phyloP scores from a whole-genome alignment of 1,140 invertebrate genomes.

The Zophobas morio region DNA sequence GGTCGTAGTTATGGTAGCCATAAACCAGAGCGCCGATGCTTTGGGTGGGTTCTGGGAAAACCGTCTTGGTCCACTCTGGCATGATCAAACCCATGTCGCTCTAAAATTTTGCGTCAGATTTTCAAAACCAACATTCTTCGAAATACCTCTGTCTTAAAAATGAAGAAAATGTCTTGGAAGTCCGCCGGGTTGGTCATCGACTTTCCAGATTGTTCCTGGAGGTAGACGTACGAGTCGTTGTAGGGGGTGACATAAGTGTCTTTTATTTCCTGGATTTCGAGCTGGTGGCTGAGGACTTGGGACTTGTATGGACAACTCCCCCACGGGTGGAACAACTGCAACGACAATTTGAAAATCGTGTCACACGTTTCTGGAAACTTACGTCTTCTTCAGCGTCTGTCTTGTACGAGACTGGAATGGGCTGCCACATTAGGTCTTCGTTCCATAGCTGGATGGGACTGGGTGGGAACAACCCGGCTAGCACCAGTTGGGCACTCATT shows the following conservation, averaged over 20 bases:
- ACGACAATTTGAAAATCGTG: conserved; percentile 35
- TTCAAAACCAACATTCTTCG: background rate
- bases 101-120: conserved; percentile 21
- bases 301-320: conserved; percentile 42
- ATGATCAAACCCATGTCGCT: conserved; percentile 58
- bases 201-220: conserved; percentile 59
- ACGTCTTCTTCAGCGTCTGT: conserved; percentile 55
- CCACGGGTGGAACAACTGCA: conserved; percentile 55
- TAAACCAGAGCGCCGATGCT: conserved; percentile 53
- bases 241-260: conserved; percentile 56
- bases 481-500: conserved; percentile 55
- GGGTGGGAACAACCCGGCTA: conserved; percentile 58
- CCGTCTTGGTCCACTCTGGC: conserved; percentile 60
- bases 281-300: conserved; percentile 39
- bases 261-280: conserved; percentile 46
- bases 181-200: conserved; percentile 50
- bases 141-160: conserved; percentile 49
- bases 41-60: conserved; percentile 60
- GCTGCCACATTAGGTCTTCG: conserved; percentile 62
- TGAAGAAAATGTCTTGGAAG: conserved; percentile 60
- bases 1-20: conserved; percentile 54
- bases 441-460: conserved; percentile 57
- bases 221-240: conserved; percentile 54
- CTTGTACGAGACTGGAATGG: conserved; percentile 61
- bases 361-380: conserved; percentile 23